Base-by-base conservation (phyloP, 2,888 invertebrate genomes). In the Lampropteryx suffumata region DNA sequence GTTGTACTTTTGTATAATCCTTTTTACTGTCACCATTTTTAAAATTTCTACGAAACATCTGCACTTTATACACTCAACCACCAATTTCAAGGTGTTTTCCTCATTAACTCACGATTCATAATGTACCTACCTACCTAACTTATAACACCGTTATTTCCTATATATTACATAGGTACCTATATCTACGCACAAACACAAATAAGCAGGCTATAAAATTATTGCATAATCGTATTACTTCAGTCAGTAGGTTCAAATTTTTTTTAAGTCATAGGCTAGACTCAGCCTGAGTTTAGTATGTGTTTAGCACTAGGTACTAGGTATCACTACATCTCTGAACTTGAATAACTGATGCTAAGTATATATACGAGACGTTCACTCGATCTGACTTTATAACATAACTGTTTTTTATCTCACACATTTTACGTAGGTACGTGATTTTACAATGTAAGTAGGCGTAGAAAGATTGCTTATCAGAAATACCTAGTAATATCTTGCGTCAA, bases 41-140 rank as follows among this genome's bases (percentile, higher is more conserved):
- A 42, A 66, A 62, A 63, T 67, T 84, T 61, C 84, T 73, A 50
- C 85, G 85, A 62, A 76, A 78, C 86, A 86, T 86, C 66, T 75
- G 69, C 51, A 54, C 41, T 50, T 29, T 3, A 3, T 3, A 3
- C 28, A 28, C n/a, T 28, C 9, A 28, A 11, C 60, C 61, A 65
- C 55, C 44, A 62, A 58, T 59, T 62, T 7, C 57, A 55, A 49
- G 32, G 57, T 48, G 53, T 55, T 46, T 50, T 59, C 61, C 57
- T 10, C 41, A 42, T 17, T 3, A 17, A 3, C 2, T 2, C 17
- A 17, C 17, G n/a, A n/a, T n/a, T n/a, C n/a, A n/a, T n/a, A n/a
- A n/a, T n/a, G n/a, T n/a, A n/a, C n/a, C n/a, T n/a, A n/a, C n/a
- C n/a, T n/a, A n/a, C n/a, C n/a, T n/a, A n/a, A n/a, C n/a, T n/a